Conservation (phyloP, 1,140 invertebrate species). For the Charaxes varanes region DNA sequence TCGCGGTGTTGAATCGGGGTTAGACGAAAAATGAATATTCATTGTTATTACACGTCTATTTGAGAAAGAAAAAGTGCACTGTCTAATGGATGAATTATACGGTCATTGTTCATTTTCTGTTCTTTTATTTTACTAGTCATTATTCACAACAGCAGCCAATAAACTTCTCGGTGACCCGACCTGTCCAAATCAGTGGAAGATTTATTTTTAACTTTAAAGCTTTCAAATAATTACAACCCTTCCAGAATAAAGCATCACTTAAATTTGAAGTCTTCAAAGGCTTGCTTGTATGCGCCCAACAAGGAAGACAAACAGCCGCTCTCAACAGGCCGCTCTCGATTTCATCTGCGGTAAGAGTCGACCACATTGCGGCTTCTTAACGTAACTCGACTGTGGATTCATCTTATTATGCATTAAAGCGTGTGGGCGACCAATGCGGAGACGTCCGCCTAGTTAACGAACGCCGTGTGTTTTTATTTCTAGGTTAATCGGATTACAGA, state of each 20-base stretch:
- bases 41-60: neutral
- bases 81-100: neutral
- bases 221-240: no score
- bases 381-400: constrained; percentile 14
- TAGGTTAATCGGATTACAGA: constrained; percentile 6
- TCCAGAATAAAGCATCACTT: no score
- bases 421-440: neutral
- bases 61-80: constrained; percentile 4
- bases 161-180: no score
- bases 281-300: constrained; percentile 3
- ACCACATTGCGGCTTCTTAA: constrained; percentile 5
- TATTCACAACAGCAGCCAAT: no score
- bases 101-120: neutral
- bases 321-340: constrained; percentile 13
- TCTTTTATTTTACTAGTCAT: no score
- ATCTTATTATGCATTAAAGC: constrained; percentile 11
- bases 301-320: constrained; percentile 9
- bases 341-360: constrained; percentile 10
- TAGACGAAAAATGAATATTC: constrained; percentile 17
- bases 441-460: constrained; percentile 7
- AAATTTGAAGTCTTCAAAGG: no score
- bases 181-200: no score
- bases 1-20: constrained; percentile 7
- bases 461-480: constrained; percentile 6
- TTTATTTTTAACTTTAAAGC: no score